Conservation (phyloP, 1,140 invertebrate genomes). For the Ooceraea biroi region DNA sequence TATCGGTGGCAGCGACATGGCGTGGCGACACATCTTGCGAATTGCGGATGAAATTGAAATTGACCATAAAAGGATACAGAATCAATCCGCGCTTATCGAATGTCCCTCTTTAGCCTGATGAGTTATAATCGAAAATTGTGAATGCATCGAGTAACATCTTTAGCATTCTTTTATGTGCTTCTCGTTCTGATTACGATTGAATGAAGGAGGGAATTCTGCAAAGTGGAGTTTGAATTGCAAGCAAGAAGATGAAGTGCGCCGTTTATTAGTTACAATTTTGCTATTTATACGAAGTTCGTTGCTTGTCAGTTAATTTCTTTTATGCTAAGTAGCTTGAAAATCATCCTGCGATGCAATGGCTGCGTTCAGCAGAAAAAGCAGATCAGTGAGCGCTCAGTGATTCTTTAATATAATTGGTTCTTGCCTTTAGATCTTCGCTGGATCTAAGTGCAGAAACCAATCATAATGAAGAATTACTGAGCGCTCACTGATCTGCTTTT, state of each 20-base stretch:
- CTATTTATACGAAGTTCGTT: neutral
- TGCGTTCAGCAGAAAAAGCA: too few species aligned
- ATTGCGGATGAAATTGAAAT: conserved; percentile 24
- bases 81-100: conserved; percentile 29
- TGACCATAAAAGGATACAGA: neutral
- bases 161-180: neutral
- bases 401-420: too few species aligned
- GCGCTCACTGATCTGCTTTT: too few species aligned
- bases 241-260: neutral
- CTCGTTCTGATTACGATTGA: neutral
- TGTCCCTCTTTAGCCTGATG: conserved; percentile 3
- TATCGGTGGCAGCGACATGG: neutral
- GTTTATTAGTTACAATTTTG: neutral
- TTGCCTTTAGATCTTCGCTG: too few species aligned
- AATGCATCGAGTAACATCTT: neutral
- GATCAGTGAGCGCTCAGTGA: too few species aligned
- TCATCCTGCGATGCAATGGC: neutral
- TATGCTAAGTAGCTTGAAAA: neutral
- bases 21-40: neutral
- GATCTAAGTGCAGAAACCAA: too few species aligned
- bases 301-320: conserved; percentile 4
- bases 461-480: too few species aligned
- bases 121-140: neutral
- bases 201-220: neutral
- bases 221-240: neutral